Conservation (phyloP, 2,797 vertebrate genomes). For the Leuciscus waleckii region DNA sequence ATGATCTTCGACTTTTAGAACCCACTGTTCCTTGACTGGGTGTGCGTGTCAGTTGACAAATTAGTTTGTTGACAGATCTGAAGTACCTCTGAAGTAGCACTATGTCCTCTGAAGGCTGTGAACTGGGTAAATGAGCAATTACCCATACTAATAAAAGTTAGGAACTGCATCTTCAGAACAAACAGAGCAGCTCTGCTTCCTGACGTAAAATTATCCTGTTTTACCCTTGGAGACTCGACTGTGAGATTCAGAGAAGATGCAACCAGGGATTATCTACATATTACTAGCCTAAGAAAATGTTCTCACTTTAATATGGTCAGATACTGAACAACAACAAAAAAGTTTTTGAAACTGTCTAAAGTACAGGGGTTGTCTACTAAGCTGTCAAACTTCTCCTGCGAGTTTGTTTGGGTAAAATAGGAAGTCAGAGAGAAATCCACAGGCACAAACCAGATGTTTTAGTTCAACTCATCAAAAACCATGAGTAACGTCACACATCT, state of each 20-base stretch:
- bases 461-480: slow-evolving; percentile 66
- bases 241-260: slow-evolving; percentile 31
- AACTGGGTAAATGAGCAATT: slow-evolving; percentile 1
- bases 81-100: background rate
- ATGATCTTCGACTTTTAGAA: slow-evolving; percentile 5
- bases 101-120: slow-evolving; percentile 6
- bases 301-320: background rate
- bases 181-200: slow-evolving; percentile 48
- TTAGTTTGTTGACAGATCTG: background rate
- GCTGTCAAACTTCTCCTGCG: slow-evolving; percentile 8
- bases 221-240: slow-evolving; percentile 68
- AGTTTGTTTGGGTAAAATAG: slow-evolving; percentile 70
- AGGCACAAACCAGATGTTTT: slow-evolving; percentile 60
- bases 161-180: slow-evolving; percentile 71
- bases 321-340: background rate
- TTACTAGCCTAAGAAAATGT: background rate
- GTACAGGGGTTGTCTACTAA: background rate
- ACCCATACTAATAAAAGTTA: slow-evolving; percentile 15
- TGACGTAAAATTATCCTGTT: slow-evolving; percentile 64
- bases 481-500: slow-evolving; percentile 68
- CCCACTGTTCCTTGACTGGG: background rate
- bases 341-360: background rate
- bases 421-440: slow-evolving; percentile 63
- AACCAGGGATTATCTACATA: background rate
- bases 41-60: background rate